Conservation (phyloP, 2,888 invertebrate genomes). For the Sisyra terminalis region DNA sequence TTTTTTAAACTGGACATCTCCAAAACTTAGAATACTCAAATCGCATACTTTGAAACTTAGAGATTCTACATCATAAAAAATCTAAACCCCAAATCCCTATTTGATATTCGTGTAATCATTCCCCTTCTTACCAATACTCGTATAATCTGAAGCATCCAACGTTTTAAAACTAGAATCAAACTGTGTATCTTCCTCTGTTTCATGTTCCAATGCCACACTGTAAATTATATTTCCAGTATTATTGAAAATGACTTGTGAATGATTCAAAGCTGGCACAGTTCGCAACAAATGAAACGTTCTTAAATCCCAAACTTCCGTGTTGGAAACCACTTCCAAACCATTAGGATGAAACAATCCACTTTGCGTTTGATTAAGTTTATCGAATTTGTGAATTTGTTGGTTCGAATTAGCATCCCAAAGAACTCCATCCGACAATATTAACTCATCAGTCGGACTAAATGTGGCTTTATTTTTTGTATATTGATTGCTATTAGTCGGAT, state of each 20-base stretch:
- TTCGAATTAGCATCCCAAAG: slow-evolving; percentile 83
- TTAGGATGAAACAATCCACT: slow-evolving; percentile 95
- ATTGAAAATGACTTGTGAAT: slow-evolving; percentile 78
- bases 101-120: background rate
- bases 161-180: slow-evolving; percentile 91
- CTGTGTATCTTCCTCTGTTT: slow-evolving; percentile 49
- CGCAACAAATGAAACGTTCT: slow-evolving; percentile 85
- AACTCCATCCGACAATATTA: slow-evolving; percentile 91
- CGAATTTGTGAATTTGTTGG: slow-evolving; percentile 88
- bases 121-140: slow-evolving; percentile 58
- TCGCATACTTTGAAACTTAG: too few species aligned
- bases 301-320: slow-evolving; percentile 97
- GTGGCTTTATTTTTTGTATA: slow-evolving; percentile 90
- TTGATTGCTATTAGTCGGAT: slow-evolving; percentile 73
- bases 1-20: too few species aligned
- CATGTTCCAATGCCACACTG: slow-evolving; percentile 64
- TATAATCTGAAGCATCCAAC: slow-evolving; percentile 85
- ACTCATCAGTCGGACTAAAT: slow-evolving; percentile 83
- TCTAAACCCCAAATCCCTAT: too few species aligned
- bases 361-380: slow-evolving; percentile 88
- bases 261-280: slow-evolving; percentile 86
- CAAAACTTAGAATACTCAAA: too few species aligned
- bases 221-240: slow-evolving; percentile 76
- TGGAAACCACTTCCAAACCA: slow-evolving; percentile 89
- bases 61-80: too few species aligned